Base-by-base conservation (phyloP, 2,888 invertebrate species). In the Perithous albicinctus region DNA sequence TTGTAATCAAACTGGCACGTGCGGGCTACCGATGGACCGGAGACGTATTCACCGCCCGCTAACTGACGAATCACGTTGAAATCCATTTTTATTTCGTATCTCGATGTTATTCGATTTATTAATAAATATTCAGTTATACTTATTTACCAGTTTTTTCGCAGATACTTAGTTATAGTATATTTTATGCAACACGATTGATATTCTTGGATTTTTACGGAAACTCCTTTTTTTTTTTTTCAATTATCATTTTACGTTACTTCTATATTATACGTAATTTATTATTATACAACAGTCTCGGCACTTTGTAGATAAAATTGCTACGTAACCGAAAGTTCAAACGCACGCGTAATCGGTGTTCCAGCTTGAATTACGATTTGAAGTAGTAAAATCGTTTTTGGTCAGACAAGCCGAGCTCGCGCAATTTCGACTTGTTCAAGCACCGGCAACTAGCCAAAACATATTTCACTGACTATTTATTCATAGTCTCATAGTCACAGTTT, bases 11-110 rank as follows among this genome's bases (percentile, higher is more conserved):
- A 4, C 4, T 56, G 35, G 26, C 15, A 43, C 8, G 56, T 32
- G 59, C 32, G 29, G 32, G 32, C 1, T 10, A 35, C n/a, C n/a
- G 15, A 76, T 18, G 54, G 84, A 12, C 74, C 32, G 41, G 8
- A 15, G 64, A 35, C 56, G 32, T 83, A 80, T 43, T 64, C 64
- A 10, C 41, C 63, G 4, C 67, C n/a, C 20, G 83, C 61, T 59
- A 56, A 64, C n/a, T 73, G 29, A 54, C 85, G 80, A 23, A 83
- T 64, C 23, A 77, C 56, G 29, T 84, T 84, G n/a, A 80, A 79
- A 69, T 88, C 80, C 85, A 84, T 84, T 46, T 51, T 83, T 38
- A 69, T n/a, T 29, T 26, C 20, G 18, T 26, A 23, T 29, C 0
- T 10, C 15, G 8, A 29, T 26, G 12, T 35, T 15, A 67, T 20